Percentiles rank a stretch among this genome's conserved stretches.
phyloP scores from a whole-genome alignment of 2,797 vertebrate species.

The Ctenochaetus hawaiiensis region DNA sequence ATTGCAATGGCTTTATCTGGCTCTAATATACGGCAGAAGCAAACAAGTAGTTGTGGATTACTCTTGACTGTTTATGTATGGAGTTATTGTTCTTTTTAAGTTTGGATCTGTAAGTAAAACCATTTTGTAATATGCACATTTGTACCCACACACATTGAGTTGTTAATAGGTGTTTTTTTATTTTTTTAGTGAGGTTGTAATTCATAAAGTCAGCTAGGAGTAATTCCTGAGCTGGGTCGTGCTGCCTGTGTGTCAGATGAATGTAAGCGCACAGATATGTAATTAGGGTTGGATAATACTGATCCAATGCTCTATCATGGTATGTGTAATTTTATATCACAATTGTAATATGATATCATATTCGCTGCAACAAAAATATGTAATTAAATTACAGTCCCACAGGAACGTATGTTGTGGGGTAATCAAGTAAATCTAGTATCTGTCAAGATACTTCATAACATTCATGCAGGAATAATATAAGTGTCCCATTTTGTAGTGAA shows the following conservation, averaged over 20 bases:
- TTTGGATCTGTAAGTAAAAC: constrained; percentile 75
- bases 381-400: neutral
- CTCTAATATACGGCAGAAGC: constrained; percentile 31
- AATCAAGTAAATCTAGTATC: neutral
- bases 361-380: neutral
- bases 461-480: neutral
- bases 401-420: neutral
- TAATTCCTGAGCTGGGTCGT: neutral
- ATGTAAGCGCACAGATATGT: too few relatives aligned
- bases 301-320: neutral
- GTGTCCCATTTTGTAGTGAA: neutral
- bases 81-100: constrained; percentile 36
- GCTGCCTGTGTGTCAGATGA: neutral
- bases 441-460: neutral
- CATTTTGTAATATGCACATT: constrained; percentile 12
- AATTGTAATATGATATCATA: neutral
- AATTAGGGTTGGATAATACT: neutral
- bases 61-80: constrained; percentile 53
- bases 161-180: neutral
- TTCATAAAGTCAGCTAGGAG: neutral
- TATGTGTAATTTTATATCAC: neutral
- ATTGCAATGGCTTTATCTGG: constrained; percentile 50
- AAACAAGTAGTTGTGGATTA: constrained; percentile 30
- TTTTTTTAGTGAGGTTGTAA: neutral
- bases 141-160: neutral